Conservation (phyloP, 2,888 invertebrate species). For the Polydrusus tereticollis region DNA sequence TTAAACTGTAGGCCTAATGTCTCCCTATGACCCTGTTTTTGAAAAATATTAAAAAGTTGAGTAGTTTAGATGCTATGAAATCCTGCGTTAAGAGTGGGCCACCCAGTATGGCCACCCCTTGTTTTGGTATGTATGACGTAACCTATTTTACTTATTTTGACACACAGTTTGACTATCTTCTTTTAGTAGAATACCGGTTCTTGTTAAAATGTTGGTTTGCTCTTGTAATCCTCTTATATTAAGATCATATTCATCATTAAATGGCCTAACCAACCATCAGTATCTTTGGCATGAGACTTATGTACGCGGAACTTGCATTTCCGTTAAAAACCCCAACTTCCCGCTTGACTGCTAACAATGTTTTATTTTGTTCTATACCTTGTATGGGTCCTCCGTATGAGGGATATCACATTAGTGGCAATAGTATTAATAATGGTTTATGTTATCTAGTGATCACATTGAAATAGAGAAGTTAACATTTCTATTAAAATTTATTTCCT, state of each 20-base stretch:
- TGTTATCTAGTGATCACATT: slow-evolving; percentile 6
- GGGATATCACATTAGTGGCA: background rate
- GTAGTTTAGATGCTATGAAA: too few relatives aligned
- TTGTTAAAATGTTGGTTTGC: too few relatives aligned
- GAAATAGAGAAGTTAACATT: background rate
- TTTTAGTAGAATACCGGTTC: too few relatives aligned
- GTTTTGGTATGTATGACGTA: too few relatives aligned
- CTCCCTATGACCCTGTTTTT: too few relatives aligned
- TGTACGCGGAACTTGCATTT: slow-evolving; percentile 41
- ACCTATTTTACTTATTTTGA: too few relatives aligned
- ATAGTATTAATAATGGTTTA: slow-evolving; percentile 14
- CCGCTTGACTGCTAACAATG: slow-evolving; percentile 35
- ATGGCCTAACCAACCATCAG: background rate
- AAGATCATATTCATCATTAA: background rate
- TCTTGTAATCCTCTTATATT: too few relatives aligned
- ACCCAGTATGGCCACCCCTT: too few relatives aligned
- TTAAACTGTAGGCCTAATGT: too few relatives aligned
- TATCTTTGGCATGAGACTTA: slow-evolving; percentile 34
- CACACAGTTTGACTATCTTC: too few relatives aligned
- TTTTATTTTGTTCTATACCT: slow-evolving; percentile 8
- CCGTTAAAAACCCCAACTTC: slow-evolving; percentile 35
- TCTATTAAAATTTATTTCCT: background rate
- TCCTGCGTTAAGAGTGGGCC: too few relatives aligned
- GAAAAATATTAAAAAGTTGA: too few relatives aligned
- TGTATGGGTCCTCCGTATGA: slow-evolving; percentile 4